Evolutionary conservation across 2,797 vertebrate species (phyloP), one percentile per base, ranked within the genome.

Genomic region (Heterohyrax brucei): DNA sequence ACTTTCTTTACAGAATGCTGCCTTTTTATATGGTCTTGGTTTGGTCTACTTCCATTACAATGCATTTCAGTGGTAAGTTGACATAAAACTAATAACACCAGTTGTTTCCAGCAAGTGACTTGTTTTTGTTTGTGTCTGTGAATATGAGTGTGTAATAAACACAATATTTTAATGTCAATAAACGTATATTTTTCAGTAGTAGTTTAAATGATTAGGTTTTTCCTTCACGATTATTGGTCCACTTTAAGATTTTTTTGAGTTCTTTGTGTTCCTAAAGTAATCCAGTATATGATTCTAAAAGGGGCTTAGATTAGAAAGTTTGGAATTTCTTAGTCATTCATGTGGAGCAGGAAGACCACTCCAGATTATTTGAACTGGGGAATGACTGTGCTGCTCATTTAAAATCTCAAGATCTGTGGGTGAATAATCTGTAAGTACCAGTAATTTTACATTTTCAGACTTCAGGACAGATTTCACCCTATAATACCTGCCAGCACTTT

Each of bases 31-130:
- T 96, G 99, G 99, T 98, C 99, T 99, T 98, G 99, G 99, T 98
- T 99, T 99, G 99, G 99, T 99, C 98, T 99, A 99, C 99, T 99
- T 99, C 99, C 99, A 99, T 99, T 99, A 99, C 99, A 99, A 99
- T 98, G 99, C 99, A 98, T 99, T 99, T 99, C 99, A 99, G 94
- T 99, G 99, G 99, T 99, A 99, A 99, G 99, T 99, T 97, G 90
- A 92, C 95, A 73, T 88, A 80, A 97, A 81, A 78, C 64, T 88
- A 83, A 66, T 75, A 73, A n/a, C 50, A 70, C 68, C 76, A n/a
- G 10, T 92, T 95, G 26, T 64, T 96, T 4, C 62, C 68, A 62
- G 86, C 90, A 48, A 56, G 30, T 97, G 83, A 83, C 82, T 92
- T 88, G 28, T 56, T 86, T 94, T 44, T 93, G 14, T 80, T 70